Conservation (phyloP, 2,113 vertebrate genomes). For the Chamaetylas fuelleborni region DNA sequence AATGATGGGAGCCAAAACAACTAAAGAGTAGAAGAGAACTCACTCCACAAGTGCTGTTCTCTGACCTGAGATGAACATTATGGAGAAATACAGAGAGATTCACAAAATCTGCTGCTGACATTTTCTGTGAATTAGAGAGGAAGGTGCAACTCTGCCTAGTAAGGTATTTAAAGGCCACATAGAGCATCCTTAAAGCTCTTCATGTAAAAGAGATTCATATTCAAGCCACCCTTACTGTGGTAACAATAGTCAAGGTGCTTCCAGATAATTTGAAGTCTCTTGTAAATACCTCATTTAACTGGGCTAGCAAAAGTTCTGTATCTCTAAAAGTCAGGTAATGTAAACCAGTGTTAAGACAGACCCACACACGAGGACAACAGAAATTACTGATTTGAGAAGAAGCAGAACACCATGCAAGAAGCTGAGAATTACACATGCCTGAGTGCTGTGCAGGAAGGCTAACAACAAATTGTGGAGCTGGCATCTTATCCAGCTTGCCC, state of each 20-base stretch:
- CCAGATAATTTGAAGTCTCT: neutral
- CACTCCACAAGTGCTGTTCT: neutral
- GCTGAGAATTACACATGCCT: neutral
- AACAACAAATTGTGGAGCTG: neutral
- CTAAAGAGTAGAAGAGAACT: neutral
- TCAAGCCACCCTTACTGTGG: neutral
- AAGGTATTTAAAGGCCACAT: neutral
- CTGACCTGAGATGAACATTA: neutral
- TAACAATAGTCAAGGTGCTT: neutral
- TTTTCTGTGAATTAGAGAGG: neutral
- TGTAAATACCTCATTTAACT: neutral
- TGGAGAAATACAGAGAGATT: neutral
- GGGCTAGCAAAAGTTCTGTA: neutral
- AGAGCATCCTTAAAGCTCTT: neutral
- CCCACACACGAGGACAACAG: neutral
- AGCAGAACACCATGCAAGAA: neutral
- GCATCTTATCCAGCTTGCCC: neutral
- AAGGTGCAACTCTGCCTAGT: neutral
- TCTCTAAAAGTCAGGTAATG: neutral
- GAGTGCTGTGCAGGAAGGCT: neutral
- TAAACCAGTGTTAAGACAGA: neutral
- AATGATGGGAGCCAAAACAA: neutral
- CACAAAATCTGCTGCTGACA: neutral
- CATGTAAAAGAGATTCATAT: neutral
- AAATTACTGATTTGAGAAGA: neutral